phyloP scores from a whole-genome alignment of 2,888 invertebrate genomes.

The Macaria liturata region DNA sequence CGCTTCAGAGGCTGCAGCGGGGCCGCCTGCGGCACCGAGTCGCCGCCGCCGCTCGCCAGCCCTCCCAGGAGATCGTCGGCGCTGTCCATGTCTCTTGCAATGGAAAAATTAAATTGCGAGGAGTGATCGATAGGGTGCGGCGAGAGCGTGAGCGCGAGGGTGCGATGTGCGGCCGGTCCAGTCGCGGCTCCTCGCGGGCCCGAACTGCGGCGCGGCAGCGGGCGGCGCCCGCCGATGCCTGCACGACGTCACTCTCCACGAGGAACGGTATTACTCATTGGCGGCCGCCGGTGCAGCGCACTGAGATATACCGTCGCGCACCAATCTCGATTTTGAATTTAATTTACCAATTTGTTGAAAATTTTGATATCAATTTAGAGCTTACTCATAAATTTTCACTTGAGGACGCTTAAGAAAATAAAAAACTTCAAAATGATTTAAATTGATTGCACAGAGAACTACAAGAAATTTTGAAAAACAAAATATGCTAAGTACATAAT shows the following conservation, averaged over 20 bases:
- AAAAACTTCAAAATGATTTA: too few relatives aligned
- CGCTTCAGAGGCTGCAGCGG: slow-evolving; percentile 64
- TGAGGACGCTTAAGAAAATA: too few relatives aligned
- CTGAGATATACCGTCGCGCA: too few relatives aligned
- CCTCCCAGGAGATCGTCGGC: slow-evolving; percentile 64
- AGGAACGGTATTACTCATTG: slow-evolving; percentile 78
- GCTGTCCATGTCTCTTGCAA: slow-evolving; percentile 58
- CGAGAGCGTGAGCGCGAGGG: slow-evolving; percentile 44
- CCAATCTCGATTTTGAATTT: too few relatives aligned
- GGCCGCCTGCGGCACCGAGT: slow-evolving; percentile 17
- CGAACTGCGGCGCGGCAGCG: slow-evolving; percentile 63
- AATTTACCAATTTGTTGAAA: too few relatives aligned
- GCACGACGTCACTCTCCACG: slow-evolving; percentile 75
- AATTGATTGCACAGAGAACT: too few relatives aligned
- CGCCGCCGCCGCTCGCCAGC: slow-evolving; percentile 60
- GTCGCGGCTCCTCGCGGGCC: slow-evolving; percentile 67
- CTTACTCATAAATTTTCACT: too few relatives aligned
- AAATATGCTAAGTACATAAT: too few relatives aligned
- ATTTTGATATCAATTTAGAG: too few relatives aligned
- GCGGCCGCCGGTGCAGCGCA: slow-evolving; percentile 49
- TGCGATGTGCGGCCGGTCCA: slow-evolving; percentile 54
- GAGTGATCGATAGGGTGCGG: slow-evolving; percentile 64
- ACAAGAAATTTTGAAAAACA: too few relatives aligned
- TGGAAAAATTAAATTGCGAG: slow-evolving; percentile 39
- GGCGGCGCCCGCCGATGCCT: slow-evolving; percentile 45